Percentiles rank a stretch among this genome's conserved stretches.
Evolutionary conservation across 1,140 invertebrate genomes (phyloP).

Genomic region (Pseudomyrmex flavicornis): DNA sequence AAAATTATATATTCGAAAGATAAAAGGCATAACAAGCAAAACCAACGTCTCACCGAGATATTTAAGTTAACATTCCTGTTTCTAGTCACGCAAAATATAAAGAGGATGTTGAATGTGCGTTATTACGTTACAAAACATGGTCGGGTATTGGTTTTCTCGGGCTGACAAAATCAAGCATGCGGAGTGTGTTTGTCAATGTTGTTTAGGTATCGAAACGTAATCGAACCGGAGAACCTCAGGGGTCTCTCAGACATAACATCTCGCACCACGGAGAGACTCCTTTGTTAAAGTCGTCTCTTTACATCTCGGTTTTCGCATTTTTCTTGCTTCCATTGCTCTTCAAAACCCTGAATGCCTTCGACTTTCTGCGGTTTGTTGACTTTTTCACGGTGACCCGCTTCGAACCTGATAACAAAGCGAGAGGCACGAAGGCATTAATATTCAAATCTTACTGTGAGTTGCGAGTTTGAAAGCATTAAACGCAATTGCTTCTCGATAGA

Average conservation of each 20-base stretch:
- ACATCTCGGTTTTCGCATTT: constrained; percentile 46
- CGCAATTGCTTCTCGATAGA: not conserved
- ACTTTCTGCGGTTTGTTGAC: constrained; percentile 14
- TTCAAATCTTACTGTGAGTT: not conserved
- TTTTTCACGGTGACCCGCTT: not conserved
- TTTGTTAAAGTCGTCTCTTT: constrained; percentile 57
- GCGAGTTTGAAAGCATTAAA: not conserved
- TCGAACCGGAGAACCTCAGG: constrained; percentile 75
- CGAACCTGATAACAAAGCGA: not conserved
- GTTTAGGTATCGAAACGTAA: constrained; percentile 72
- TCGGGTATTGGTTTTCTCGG: not conserved
- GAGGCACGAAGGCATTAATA: not conserved
- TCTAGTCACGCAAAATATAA: not conserved
- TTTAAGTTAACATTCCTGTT: constrained; percentile 4
- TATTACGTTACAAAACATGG: not conserved
- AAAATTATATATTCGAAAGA: too few relatives aligned
- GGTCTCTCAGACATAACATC: constrained; percentile 76
- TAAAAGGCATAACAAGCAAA: too few relatives aligned
- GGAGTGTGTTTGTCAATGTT: constrained; percentile 60
- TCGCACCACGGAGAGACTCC: constrained; percentile 21
- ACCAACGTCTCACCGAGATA: not conserved
- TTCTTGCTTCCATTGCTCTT: constrained; percentile 6
- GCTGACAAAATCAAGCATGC: constrained; percentile 25
- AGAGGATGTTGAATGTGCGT: constrained; percentile 36
- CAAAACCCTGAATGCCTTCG: constrained; percentile 4